phyloP scores from a whole-genome alignment of 2,888 invertebrate genomes.

The Zygaena filipendulae region DNA sequence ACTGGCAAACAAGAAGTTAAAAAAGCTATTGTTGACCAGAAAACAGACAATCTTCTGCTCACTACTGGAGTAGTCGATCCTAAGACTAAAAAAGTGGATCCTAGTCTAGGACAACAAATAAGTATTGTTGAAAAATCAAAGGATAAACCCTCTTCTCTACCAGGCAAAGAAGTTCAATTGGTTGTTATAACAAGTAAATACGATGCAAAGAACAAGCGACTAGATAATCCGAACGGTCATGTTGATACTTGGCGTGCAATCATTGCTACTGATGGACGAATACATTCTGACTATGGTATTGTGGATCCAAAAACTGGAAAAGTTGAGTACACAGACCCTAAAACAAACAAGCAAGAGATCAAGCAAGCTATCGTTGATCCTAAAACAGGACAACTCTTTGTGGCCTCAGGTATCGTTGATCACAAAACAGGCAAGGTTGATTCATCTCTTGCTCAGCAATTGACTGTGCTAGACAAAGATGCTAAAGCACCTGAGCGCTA shows the following conservation, averaged over 20 bases:
- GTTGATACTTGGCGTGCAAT: conserved; percentile 59
- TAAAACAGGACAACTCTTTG: conserved; percentile 62
- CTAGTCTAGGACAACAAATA: conserved; percentile 66
- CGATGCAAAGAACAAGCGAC: conserved; percentile 62
- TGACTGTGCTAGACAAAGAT: conserved; percentile 49
- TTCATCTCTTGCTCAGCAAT: conserved; percentile 59
- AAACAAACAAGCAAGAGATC: conserved; percentile 66
- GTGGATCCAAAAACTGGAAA: conserved; percentile 68
- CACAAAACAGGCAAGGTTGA: conserved; percentile 68
- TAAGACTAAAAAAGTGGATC: conserved; percentile 63
- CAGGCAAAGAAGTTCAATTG: conserved; percentile 61
- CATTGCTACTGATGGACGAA: conserved; percentile 41
- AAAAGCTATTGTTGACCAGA: conserved; percentile 72
- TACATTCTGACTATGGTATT: conserved; percentile 62
- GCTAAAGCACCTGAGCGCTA: conserved; percentile 38
- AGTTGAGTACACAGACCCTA: conserved; percentile 63
- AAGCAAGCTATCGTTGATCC: conserved; percentile 69
- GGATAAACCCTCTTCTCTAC: conserved; percentile 40
- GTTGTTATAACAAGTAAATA: conserved; percentile 66
- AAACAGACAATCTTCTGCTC: conserved; percentile 69
- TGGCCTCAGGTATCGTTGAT: conserved; percentile 65
- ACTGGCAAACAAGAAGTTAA: conserved; percentile 73
- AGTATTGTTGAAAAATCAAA: conserved; percentile 51
- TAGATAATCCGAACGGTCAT: conserved; percentile 64
- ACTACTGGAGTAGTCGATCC: conserved; percentile 70